Evolutionary conservation across 2,113 vertebrate species (phyloP), one percentile per base, ranked within the genome.

Genomic region (Rhinogobius similis): DNA sequence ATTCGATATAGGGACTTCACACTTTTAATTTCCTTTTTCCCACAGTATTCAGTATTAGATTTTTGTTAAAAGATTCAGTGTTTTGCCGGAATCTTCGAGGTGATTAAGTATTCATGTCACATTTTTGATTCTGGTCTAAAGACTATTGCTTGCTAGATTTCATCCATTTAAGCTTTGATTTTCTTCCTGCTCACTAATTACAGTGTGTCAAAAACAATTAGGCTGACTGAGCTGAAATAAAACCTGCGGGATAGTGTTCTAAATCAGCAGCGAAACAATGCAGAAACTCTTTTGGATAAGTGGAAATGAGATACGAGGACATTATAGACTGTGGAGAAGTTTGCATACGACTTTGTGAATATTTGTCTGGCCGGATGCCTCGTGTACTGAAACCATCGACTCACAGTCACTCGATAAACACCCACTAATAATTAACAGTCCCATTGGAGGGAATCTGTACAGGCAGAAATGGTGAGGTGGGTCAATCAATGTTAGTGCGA

Each of bases 371-470:
- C 24, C 1, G 0, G 32, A 38, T 65, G 63, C 7, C 27, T 62
- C 12, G 20, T n/a, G 48, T 52, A 18, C 59, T 72, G 44, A 79
- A 56, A 78, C 61, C 72, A 83, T 68, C 27, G 71, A 86, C 74
- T 74, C 55, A 32, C 67, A 59, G 23, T 55, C 41, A 76, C 73
- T 89, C 79, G 2, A 91, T 88, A 75, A 36, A 62, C 43, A 75
- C 55, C 58, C 50, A 21, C 64, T 82, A 79, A 88, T 85, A 88
- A 86, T 87, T 85, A 89, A 77, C 64, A 70, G 72, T 48, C 69
- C 59, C 46, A 77, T 79, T 80, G 74, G 70, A 81, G 79, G 87
- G 75, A 38, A 85, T 85, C 68, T 73, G 70, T 74, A 61, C 46
- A 10, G 53, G 75, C 74, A 72, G 74, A 77, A 77, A 73, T 52